Conservation (phyloP, 2,797 vertebrate species). For the Pempheris klunzingeri region DNA sequence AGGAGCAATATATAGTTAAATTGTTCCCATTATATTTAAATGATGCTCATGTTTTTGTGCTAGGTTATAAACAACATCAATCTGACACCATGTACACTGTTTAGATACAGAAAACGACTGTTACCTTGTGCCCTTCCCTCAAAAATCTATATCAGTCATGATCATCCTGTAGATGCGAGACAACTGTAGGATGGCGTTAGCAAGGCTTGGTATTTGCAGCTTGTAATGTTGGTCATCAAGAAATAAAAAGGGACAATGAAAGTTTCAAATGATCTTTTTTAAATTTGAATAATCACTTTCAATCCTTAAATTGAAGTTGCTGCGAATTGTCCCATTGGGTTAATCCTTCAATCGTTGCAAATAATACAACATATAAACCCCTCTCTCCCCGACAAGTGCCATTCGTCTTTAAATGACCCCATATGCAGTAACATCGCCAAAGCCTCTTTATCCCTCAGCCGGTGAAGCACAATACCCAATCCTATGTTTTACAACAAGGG, state of each 20-base stretch:
- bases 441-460: conserved; percentile 74
- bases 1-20: conserved; percentile 36
- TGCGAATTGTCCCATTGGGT: conserved; percentile 37
- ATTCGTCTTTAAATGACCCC: conserved; percentile 79
- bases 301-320: conserved; percentile 34
- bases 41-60: background rate
- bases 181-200: background rate
- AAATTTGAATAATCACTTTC: conserved; percentile 42
- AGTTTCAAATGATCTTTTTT: conserved; percentile 24
- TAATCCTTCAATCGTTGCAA: conserved; percentile 51
- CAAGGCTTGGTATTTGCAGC: background rate
- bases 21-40: conserved; percentile 19
- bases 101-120: background rate
- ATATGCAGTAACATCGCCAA: conserved; percentile 72
- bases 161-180: background rate
- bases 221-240: background rate
- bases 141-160: background rate
- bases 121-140: background rate
- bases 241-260: background rate
- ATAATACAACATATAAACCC: conserved; percentile 68
- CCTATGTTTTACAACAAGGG: conserved; percentile 83
- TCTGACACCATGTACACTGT: background rate
- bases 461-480: conserved; percentile 70
- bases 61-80: background rate
- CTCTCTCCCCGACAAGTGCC: conserved; percentile 63